These are phyloP conservation scores for Hydrophis major DNA, from an alignment of 2,797 vertebrate species.

Conservation along the genomic window DNA sequence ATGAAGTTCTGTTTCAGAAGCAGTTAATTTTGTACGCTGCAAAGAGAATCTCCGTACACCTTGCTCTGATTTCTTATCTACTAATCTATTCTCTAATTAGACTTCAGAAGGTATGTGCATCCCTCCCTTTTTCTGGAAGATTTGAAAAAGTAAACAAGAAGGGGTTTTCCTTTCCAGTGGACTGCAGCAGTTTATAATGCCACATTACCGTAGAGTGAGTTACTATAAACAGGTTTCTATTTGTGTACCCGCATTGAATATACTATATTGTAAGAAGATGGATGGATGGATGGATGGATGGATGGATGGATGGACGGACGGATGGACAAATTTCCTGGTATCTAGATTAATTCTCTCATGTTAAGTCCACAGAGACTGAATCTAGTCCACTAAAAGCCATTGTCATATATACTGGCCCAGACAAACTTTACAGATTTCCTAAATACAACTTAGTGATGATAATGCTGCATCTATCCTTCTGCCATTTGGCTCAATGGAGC, in stretches of 20 bases:
- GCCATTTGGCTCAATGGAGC: neutral
- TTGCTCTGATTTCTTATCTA: neutral
- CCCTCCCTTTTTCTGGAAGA: neutral
- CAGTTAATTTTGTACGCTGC: neutral
- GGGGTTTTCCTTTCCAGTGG: neutral
- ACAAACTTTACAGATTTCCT: neutral
- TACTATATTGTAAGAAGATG: neutral
- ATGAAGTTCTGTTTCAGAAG: neutral
- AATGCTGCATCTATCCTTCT: neutral
- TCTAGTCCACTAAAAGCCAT: neutral
- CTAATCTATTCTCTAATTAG: neutral
- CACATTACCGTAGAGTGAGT: neutral
- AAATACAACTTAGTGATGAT: neutral
- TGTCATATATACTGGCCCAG: neutral
- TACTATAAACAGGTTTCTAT: neutral
- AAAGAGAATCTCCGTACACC: neutral
- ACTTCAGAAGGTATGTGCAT: neutral
- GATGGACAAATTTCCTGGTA: neutral
- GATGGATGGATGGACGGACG: too few relatives aligned
- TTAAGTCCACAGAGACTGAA: neutral
- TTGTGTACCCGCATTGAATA: neutral
- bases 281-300: neutral
- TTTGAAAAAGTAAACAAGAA: neutral
- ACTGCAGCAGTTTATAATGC: neutral
- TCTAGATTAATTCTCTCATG: neutral